These are phyloP conservation scores for Panthera leo DNA, from an alignment of 2,113 vertebrate genomes.

Conservation along the genomic window DNA sequence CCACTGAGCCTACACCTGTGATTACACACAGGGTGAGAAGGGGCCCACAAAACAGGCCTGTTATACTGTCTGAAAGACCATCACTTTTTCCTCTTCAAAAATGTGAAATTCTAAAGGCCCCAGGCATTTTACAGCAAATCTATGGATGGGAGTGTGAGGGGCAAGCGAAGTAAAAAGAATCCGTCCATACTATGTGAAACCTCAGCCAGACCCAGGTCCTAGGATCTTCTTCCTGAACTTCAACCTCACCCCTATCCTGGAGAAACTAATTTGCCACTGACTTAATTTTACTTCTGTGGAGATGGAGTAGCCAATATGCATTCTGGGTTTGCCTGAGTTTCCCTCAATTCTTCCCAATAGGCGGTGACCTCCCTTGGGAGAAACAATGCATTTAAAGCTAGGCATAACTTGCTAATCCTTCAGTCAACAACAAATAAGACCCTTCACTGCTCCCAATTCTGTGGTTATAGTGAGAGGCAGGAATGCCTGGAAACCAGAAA, in stretches of 20 bases:
- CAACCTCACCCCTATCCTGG: not conserved
- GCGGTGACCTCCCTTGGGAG: not conserved
- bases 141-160: not conserved
- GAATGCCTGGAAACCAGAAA: not conserved
- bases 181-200: not conserved
- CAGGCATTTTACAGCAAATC: fast-evolving
- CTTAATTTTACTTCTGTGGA: not conserved
- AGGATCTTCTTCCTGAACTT: not conserved
- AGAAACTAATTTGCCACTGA: not conserved
- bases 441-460: no score
- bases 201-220: not conserved
- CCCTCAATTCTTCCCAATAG: not conserved
- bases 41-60: not conserved
- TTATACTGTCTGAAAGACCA: not conserved
- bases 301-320: not conserved
- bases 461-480: not conserved
- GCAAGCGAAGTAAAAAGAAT: not conserved
- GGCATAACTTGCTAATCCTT: not conserved
- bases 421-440: not conserved
- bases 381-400: not conserved
- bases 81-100: not conserved
- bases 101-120: not conserved
- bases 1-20: not conserved
- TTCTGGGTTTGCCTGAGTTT: not conserved
- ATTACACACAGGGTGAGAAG: not conserved